Evolutionary conservation across 2,113 vertebrate species (phyloP), one percentile per base, ranked within the genome.

Genomic region (Geococcyx californianus): DNA sequence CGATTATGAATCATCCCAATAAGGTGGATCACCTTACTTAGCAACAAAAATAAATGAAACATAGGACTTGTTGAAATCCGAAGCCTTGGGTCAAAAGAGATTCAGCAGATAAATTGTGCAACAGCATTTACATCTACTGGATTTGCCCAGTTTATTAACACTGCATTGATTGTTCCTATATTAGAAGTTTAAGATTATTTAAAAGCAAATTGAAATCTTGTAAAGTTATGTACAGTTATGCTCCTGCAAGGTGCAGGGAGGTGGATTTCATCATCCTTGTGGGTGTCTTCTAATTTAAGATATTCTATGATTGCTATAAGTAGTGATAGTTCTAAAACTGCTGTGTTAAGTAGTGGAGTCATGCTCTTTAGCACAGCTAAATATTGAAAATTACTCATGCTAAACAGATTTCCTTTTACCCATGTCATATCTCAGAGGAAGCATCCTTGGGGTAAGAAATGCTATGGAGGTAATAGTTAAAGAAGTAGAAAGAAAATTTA

Each of bases 1-100:
- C 99, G 99, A 98, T 99, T 97, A 98, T 99, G 95, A 99, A 99
- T 97, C 99, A 99, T 89, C 99, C 99, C 85, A 99, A 99, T 98
- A 99, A 99, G 99, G 98, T 97, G 98, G 98, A 94, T 99, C 98
- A 49, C 98, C 98, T 47, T 99, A 98, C 93, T 96, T 99, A 90
- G 98, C 98, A 89, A 97, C 97, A 82, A 99, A 99, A 98, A 98
- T 99, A 97, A 99, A 98, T 67, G 98, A 99, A n/a, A n/a, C n/a
- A n/a, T n/a, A n/a, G n/a, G n/a, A n/a, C n/a, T n/a, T n/a, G n/a
- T n/a, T 99, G 94, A 98, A 95, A 80, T 45, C n/a, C 0, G 14
- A 62, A 89, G 47, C 70, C 29, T 44, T 56, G 31, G 16, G 7
- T 83, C 6, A 5, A 13, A 59, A 64, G 16, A 83, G 36, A 64